Evolutionary conservation across 2,888 invertebrate species (phyloP), one percentile per base, ranked within the genome.

Genomic region (Xylophagus ater): DNA sequence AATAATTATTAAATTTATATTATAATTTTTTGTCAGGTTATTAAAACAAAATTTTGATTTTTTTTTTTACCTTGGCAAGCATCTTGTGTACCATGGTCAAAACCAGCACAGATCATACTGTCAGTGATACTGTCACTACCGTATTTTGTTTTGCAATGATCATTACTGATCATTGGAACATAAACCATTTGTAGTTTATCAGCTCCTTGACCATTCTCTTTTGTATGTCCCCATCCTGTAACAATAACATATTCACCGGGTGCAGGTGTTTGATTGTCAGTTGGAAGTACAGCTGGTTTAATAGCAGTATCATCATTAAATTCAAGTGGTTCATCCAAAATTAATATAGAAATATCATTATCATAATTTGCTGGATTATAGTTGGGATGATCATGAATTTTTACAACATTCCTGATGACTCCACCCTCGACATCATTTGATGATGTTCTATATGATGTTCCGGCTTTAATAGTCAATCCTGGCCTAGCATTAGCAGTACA

Each of bases 381-480:
- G n/a, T n/a, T n/a, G n/a, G n/a, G n/a, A n/a, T n/a, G n/a, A n/a
- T n/a, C n/a, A n/a, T n/a, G n/a, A n/a, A n/a, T n/a, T n/a, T n/a
- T n/a, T n/a, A n/a, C n/a, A n/a, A n/a, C n/a, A n/a, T n/a, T n/a
- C n/a, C n/a, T n/a, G n/a, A n/a, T n/a, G n/a, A n/a, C n/a, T n/a
- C 59, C 61, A 12, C 54, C 53, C 1, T 49, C 43, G 13, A 44
- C 18, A 10, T n/a, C n/a, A n/a, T n/a, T n/a, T n/a, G n/a, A n/a
- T n/a, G 60, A 45, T 35, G 60, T 57, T 9, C 41, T 55, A 7
- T 61, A 58, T 20, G 61, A 64, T 17, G 54, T 54, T 10, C 61
- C 41, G 1, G 53, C 55, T 12, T 48, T 47, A 55, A 63, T 55
- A 24, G 55, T 49, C 3, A 48, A 30, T n/a, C n/a, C n/a, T 1